Percentiles rank a stretch among this genome's conserved stretches.
Conservation (phyloP, 2,797 vertebrate genomes). For the Enteromius radiatus region DNA sequence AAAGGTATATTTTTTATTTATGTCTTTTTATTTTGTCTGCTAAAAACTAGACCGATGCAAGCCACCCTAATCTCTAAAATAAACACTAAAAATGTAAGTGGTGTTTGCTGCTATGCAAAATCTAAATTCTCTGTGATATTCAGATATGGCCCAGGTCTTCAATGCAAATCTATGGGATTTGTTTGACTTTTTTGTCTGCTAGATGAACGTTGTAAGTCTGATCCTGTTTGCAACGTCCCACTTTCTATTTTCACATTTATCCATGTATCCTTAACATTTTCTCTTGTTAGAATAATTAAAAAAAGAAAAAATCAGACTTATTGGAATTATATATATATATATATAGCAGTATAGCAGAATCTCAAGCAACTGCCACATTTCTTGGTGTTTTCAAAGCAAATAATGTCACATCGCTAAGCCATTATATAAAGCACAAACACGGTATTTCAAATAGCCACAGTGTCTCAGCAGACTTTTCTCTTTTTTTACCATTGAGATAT, state of each 20-base stretch:
- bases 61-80: too few species aligned
- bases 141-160: background rate
- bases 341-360: background rate
- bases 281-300: background rate
- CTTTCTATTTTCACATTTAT: conserved; percentile 4
- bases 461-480: background rate
- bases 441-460: background rate
- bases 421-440: background rate
- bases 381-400: background rate
- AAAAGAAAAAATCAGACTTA: background rate
- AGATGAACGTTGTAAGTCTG: background rate
- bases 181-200: background rate
- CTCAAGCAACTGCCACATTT: background rate
- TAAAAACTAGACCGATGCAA: background rate
- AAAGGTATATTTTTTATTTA: too few species aligned
- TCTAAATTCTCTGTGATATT: background rate
- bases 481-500: background rate
- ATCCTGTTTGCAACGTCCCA: background rate
- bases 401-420: background rate
- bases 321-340: too few species aligned
- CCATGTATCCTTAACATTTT: background rate
- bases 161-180: background rate
- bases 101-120: background rate
- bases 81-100: background rate
- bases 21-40: background rate